Base-by-base conservation (phyloP, 2,888 invertebrate species). In the Escarpia spicata region DNA sequence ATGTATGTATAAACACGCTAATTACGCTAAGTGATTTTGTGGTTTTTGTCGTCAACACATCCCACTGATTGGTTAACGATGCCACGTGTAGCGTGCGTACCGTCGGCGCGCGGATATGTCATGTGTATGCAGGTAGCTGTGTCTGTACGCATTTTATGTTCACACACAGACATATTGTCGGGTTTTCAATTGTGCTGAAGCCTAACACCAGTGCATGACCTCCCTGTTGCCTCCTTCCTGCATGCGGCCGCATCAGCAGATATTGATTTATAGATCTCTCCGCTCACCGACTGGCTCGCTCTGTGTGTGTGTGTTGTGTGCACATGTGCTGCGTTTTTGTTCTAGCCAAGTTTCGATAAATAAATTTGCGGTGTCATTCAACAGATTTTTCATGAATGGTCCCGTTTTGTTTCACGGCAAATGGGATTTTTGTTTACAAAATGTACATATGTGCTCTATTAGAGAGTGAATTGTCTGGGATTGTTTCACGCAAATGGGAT, bases 151-250 rank as follows among this genome's bases (percentile, higher is more conserved):
- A 75, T 75, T 75, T 75, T 75, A 75, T 75, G 75, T 75, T 75
- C 75, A 26, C 75, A 26, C 75, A 75, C 75, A 75, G 75, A 75
- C 75, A 26, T 26, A 75, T 75, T 75, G 75, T 75, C n/a, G 75
- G 75, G 75, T 75, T 75, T 75, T 75, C 75, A 75, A 26, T 75
- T 75, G 75, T 75, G 26, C 75, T n/a, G 75, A 75, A 75, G 75
- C 75, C 75, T 75, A 75, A n/a, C 75, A 75, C 75, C 75, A 75
- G 75, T 75, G 75, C 75, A 26, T 75, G 75, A 75, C 75, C 75
- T 75, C 75, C 3, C 19, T 2, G 75, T 26, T 19, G 75, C 26
- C 75, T 75, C 75, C 26, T 75, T 75, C 75, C 26, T 75, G 75
- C 26, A 75, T 26, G 75, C 26, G 19, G 75, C 75, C 19, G 26